Evolutionary conservation across 2,113 vertebrate species (phyloP).

Genomic region (Tursiops truncatus): DNA sequence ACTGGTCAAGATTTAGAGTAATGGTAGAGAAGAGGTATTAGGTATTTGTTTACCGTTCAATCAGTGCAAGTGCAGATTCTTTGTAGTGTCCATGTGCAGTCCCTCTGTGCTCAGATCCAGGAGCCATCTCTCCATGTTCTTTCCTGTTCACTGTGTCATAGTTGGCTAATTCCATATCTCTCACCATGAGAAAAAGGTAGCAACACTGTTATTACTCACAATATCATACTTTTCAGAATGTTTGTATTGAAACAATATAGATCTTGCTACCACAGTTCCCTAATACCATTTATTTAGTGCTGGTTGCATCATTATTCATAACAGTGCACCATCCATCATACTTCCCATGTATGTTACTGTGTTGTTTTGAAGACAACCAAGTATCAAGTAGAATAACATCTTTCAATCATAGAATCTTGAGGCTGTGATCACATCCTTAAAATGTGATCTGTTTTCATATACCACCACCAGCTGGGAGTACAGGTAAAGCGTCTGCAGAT

Average conservation of each 20-base stretch:
- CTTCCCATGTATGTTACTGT: background rate
- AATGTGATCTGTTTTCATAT: background rate
- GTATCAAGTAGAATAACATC: background rate
- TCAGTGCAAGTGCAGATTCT: background rate
- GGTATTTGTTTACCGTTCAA: background rate
- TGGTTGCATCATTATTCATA: constrained; percentile 41
- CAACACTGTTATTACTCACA: constrained; percentile 19
- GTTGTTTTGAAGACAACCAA: background rate
- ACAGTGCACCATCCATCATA: background rate
- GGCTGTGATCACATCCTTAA: background rate
- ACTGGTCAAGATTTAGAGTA: background rate
- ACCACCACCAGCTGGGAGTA: background rate
- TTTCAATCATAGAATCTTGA: background rate
- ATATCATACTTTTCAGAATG: constrained; percentile 20
- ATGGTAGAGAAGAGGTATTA: background rate
- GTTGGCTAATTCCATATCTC: background rate
- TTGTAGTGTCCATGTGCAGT: background rate
- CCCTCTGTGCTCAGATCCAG: background rate
- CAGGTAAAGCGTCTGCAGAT: background rate
- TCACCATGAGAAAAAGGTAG: background rate
- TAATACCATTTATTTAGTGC: constrained; percentile 48
- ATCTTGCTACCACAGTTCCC: constrained; percentile 20
- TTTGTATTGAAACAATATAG: constrained; percentile 42
- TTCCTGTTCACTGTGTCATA: background rate
- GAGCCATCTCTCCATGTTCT: background rate